A percentile compares a stretch with the other conserved stretches of the same genome.
Evolutionary conservation across 2,113 vertebrate genomes (phyloP).

Genomic region (Cricetomys ansorgei): DNA sequence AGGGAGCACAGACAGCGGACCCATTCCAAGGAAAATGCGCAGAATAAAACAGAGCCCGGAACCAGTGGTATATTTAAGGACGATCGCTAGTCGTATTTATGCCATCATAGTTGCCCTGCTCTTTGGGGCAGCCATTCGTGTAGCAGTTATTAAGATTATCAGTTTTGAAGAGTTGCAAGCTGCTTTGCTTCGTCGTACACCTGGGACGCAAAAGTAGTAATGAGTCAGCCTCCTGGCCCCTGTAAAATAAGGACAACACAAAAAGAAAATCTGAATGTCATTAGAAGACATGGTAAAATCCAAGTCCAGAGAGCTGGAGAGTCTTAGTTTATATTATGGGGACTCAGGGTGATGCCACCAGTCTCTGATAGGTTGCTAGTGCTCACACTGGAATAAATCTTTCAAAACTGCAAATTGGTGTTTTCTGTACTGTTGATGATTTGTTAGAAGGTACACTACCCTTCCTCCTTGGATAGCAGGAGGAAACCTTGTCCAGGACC

Average conservation of each 20-base stretch:
- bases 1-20: neutral
- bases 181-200: neutral
- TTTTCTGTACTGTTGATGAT: neutral
- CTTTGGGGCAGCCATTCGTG: neutral
- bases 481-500: neutral
- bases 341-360: rapidly evolving
- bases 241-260: rapidly evolving
- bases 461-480: neutral
- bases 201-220: rapidly evolving
- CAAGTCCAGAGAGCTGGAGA: neutral
- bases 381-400: neutral
- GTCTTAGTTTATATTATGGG: neutral
- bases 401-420: neutral
- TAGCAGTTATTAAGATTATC: rapidly evolving
- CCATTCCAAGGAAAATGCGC: rapidly evolving
- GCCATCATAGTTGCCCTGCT: neutral
- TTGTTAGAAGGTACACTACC: rapidly evolving
- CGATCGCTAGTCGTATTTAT: neutral
- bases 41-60: rapidly evolving
- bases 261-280: too few relatives aligned
- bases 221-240: neutral
- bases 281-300: too few relatives aligned
- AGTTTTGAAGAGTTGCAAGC: rapidly evolving
- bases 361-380: rapidly evolving
- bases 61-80: rapidly evolving